These are phyloP conservation scores for Zaprionus lineosus DNA, from an alignment of 2,888 invertebrate species.

Conservation along the genomic window DNA sequence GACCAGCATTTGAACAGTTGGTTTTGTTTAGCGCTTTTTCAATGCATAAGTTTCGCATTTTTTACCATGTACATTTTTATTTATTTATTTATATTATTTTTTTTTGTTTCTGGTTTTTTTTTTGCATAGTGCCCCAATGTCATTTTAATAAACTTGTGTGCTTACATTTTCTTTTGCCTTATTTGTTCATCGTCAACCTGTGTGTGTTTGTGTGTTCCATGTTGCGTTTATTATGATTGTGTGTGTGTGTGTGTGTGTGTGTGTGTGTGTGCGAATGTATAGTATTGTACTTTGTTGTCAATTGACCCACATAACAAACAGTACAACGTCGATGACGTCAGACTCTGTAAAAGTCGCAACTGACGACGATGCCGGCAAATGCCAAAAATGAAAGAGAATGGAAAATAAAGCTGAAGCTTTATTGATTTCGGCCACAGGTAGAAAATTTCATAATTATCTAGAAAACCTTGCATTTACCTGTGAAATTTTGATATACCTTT, in stretches of 20 bases:
- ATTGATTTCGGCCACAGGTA: slow-evolving; percentile 64
- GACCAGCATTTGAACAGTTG: slow-evolving; percentile 25
- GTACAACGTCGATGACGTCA: slow-evolving; percentile 67
- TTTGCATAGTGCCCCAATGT: slow-evolving; percentile 58
- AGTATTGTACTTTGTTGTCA: slow-evolving; percentile 65
- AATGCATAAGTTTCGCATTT: too few relatives aligned
- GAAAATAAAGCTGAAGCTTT: slow-evolving; percentile 33
- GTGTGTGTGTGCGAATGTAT: slow-evolving; percentile 18
- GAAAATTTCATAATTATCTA: slow-evolving; percentile 38
- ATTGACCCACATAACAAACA: slow-evolving; percentile 75
- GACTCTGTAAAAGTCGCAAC: slow-evolving; percentile 50
- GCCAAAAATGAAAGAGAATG: slow-evolving; percentile 42
- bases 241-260: slow-evolving; percentile 22
- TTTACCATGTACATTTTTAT: too few relatives aligned
- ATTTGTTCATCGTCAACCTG: slow-evolving; percentile 57
- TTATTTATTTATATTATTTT: slow-evolving; percentile 16
- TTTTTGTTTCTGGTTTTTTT: slow-evolving; percentile 23
- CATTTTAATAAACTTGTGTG: slow-evolving; percentile 70
- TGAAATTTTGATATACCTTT: slow-evolving; percentile 19
- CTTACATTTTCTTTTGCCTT: slow-evolving; percentile 69
- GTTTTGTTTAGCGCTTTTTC: slow-evolving; percentile 11
- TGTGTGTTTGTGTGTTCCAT: slow-evolving; percentile 6
- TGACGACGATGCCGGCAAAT: slow-evolving; percentile 61
- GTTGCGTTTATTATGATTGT: too few relatives aligned
- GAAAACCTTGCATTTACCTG: slow-evolving; percentile 34